phyloP scores from a whole-genome alignment of 2,888 invertebrate genomes.

The Capitulum mitella region DNA sequence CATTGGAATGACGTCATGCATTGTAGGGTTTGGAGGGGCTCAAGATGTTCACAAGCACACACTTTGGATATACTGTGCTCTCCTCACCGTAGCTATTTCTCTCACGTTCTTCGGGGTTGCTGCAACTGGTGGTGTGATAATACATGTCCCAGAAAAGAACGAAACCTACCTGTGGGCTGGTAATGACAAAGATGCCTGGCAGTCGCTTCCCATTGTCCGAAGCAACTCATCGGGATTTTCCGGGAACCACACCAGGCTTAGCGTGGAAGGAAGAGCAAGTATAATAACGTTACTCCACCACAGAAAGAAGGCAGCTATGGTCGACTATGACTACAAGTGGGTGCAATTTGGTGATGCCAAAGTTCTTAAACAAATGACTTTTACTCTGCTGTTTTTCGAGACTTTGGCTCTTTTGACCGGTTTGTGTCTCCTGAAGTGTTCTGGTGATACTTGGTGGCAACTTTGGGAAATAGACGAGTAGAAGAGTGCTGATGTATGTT shows the following conservation, averaged over 20 bases:
- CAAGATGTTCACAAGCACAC: conserved; percentile 1
- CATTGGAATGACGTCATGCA: conserved; percentile 8
- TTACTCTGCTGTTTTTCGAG: not conserved
- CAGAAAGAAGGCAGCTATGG: not conserved
- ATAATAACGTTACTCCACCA: not conserved
- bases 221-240: too few relatives aligned
- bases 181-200: not conserved
- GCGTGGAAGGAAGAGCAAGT: not conserved
- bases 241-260: too few relatives aligned
- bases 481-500: not conserved
- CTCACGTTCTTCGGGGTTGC: not conserved
- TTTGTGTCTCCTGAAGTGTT: not conserved
- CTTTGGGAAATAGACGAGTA: not conserved
- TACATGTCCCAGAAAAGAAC: not conserved
- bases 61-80: not conserved
- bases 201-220: not conserved
- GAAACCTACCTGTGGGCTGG: not conserved
- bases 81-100: not conserved
- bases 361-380: not conserved
- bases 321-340: conserved; percentile 7
- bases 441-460: not conserved
- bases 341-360: not conserved
- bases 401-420: not conserved
- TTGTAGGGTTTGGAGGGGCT: conserved; percentile 11
- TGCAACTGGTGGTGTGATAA: not conserved